A percentile compares a stretch with the other conserved stretches of the same genome.
Conservation (phyloP, 2,888 invertebrate species). For the Psococerastis gibbosa region DNA sequence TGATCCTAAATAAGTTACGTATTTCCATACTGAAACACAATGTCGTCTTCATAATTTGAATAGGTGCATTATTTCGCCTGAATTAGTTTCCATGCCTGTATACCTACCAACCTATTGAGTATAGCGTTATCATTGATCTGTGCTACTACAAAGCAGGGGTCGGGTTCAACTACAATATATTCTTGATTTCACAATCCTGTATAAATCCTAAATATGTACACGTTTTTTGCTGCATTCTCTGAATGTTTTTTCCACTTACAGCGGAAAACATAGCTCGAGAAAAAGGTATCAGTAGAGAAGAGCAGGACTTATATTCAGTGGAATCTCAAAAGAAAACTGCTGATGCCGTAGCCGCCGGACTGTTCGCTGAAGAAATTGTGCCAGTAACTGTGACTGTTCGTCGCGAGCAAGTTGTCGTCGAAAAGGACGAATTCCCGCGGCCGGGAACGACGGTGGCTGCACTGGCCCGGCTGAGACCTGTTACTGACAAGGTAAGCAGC, state of each 20-base stretch:
- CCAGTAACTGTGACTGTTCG: conserved; percentile 35
- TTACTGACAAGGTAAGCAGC: conserved; percentile 39
- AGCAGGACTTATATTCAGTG: conserved; percentile 50
- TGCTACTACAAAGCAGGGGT: too few relatives aligned
- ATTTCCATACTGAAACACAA: too few relatives aligned
- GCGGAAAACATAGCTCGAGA: conserved; percentile 58
- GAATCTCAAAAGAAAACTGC: conserved; percentile 46
- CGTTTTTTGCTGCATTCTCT: neutral
- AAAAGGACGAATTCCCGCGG: conserved; percentile 51
- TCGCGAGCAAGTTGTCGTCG: conserved; percentile 29
- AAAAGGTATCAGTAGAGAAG: conserved; percentile 40
- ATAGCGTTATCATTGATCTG: too few relatives aligned
- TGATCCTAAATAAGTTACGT: too few relatives aligned
- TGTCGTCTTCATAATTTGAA: too few relatives aligned
- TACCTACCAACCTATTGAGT: too few relatives aligned
- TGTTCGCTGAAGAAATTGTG: conserved; percentile 52
- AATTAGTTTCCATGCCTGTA: too few relatives aligned
- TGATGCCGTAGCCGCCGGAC: conserved; percentile 37
- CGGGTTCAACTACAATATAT: too few relatives aligned
- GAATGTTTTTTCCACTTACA: conserved; percentile 22
- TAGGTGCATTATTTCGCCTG: too few relatives aligned
- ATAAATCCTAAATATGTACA: too few relatives aligned
- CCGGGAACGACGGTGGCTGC: conserved; percentile 36
- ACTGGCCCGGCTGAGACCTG: conserved; percentile 41
- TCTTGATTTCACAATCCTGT: too few relatives aligned